These are phyloP conservation scores for Drosophila neocordata DNA, from an alignment of 1,140 invertebrate genomes.

Conservation along the genomic window DNA sequence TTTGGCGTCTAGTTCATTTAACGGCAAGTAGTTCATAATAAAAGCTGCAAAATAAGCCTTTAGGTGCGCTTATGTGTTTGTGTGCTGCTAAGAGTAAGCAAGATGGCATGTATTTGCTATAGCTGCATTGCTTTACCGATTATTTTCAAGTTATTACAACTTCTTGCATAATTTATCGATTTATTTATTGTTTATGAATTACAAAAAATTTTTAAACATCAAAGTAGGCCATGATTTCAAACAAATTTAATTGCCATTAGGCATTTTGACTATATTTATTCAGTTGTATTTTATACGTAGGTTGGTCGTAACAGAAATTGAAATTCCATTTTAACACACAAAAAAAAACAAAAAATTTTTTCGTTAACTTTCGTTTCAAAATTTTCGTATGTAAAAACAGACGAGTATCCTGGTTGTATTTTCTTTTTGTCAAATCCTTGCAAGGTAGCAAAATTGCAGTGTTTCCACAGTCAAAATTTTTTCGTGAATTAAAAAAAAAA, in stretches of 20 bases:
- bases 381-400: no score
- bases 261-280: background rate
- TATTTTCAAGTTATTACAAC: no score
- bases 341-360: constrained; percentile 22
- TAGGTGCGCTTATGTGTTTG: no score
- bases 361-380: constrained; percentile 8
- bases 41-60: no score
- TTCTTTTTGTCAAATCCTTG: background rate
- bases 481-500: background rate
- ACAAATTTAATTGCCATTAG: background rate
- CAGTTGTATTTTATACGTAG: constrained; percentile 32
- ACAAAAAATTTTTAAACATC: background rate
- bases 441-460: background rate
- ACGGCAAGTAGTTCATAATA: no score
- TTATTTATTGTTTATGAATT: no score
- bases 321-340: constrained; percentile 23
- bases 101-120: no score
- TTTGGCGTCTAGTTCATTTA: no score
- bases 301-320: constrained; percentile 34
- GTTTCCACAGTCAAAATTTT: background rate
- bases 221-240: constrained; percentile 12
- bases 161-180: no score
- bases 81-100: no score
- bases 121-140: no score
- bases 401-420: no score